Percentiles rank a stretch among this genome's conserved stretches.
Conservation (phyloP, 2,888 invertebrate species). For the Cerastis rubricosa region DNA sequence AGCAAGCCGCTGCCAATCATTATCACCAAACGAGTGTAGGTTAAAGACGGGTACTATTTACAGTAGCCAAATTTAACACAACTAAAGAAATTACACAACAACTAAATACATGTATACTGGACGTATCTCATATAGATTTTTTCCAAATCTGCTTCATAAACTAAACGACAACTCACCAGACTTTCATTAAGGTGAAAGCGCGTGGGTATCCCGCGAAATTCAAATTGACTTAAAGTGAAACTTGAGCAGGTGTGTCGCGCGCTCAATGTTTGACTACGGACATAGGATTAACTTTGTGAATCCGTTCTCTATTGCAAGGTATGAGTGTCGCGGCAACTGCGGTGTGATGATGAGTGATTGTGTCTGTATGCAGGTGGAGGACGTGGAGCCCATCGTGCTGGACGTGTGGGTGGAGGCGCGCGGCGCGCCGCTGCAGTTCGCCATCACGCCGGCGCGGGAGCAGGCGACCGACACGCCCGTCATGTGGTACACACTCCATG, state of each 20-base stretch:
- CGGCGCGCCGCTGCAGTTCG: conserved; percentile 77
- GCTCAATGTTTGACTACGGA: not conserved
- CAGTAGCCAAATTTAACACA: not conserved
- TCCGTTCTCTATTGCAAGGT: not conserved
- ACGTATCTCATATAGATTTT: not conserved
- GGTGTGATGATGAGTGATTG: not conserved
- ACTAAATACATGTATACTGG: not conserved
- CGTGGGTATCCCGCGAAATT: too few relatives aligned
- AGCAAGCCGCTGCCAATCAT: not conserved
- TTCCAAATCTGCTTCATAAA: not conserved
- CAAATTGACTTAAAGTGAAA: too few relatives aligned
- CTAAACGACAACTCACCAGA: not conserved
- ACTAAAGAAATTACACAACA: too few relatives aligned
- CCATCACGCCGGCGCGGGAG: conserved; percentile 51
- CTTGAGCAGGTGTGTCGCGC: not conserved
- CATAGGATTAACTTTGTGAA: not conserved
- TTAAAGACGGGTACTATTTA: not conserved
- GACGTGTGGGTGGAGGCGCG: conserved; percentile 82
- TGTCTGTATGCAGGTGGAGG: conserved; percentile 63
- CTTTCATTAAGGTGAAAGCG: not conserved
- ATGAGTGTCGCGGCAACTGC: not conserved
- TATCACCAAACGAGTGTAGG: not conserved
- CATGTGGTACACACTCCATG: conserved; percentile 67
- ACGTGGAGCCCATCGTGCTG: conserved; percentile 78
- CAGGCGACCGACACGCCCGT: conserved; percentile 38